phyloP scores from a whole-genome alignment of 2,888 invertebrate species.

The Morinoia aosen region DNA sequence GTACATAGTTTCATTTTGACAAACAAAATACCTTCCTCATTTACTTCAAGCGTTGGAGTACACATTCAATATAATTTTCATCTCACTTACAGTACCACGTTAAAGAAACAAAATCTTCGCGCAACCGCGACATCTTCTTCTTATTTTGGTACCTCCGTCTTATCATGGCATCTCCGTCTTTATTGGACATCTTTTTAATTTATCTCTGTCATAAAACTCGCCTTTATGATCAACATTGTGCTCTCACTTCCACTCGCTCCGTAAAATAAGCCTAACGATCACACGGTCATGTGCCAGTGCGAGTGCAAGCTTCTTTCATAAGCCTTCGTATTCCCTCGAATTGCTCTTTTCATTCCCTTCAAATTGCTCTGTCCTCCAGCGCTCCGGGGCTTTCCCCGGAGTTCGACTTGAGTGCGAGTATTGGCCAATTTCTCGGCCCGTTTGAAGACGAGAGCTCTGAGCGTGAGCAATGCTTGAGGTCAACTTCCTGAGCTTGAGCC shows the following conservation, averaged over 20 bases:
- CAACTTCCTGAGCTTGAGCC: background rate
- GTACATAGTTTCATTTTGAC: too few relatives aligned
- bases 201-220: background rate
- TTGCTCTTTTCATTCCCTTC: conserved; percentile 1
- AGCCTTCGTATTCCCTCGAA: background rate
- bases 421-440: background rate
- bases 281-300: background rate
- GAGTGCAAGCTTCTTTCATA: background rate
- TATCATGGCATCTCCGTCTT: background rate
- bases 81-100: too few relatives aligned
- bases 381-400: background rate
- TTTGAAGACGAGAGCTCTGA: background rate
- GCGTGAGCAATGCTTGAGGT: background rate
- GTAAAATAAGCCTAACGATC: background rate
- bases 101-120: too few relatives aligned
- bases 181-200: background rate
- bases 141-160: too few relatives aligned
- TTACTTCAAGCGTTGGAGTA: too few relatives aligned
- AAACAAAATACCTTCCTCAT: too few relatives aligned
- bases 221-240: background rate
- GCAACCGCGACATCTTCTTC: too few relatives aligned
- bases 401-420: background rate
- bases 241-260: background rate
- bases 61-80: too few relatives aligned
- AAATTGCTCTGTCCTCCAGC: background rate